Conservation (phyloP, 2,113 vertebrate genomes). For the Psammodynastes pulverulentus region DNA sequence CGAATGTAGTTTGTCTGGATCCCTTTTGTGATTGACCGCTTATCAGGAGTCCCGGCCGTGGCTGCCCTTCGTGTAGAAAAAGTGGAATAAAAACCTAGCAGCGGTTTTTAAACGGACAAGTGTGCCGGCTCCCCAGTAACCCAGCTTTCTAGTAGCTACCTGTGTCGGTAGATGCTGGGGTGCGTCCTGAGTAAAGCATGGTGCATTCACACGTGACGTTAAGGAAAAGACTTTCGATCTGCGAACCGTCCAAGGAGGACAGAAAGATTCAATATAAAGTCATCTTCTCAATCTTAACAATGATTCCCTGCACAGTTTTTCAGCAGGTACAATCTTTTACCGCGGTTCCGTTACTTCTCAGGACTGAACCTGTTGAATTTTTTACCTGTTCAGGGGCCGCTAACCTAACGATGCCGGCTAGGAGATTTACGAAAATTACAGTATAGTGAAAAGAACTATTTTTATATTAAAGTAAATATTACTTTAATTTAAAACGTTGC, state of each 20-base stretch:
- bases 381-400: background rate
- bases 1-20: background rate
- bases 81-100: background rate
- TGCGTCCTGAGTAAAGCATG: background rate
- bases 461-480: too few species aligned
- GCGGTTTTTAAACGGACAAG: background rate
- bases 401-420: background rate
- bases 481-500: too few species aligned
- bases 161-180: background rate
- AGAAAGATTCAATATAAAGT: background rate
- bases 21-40: background rate
- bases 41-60: background rate
- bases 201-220: background rate
- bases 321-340: background rate
- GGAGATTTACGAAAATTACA: background rate
- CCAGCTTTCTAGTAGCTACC: background rate
- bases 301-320: background rate
- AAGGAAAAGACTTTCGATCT: background rate
- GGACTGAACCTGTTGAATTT: background rate
- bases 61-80: background rate
- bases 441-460: too few species aligned
- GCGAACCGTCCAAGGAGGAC: background rate
- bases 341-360: background rate
- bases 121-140: background rate
- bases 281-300: background rate